Conservation (phyloP, 2,797 vertebrate genomes). For the Gymnoscopelus microlampas region DNA sequence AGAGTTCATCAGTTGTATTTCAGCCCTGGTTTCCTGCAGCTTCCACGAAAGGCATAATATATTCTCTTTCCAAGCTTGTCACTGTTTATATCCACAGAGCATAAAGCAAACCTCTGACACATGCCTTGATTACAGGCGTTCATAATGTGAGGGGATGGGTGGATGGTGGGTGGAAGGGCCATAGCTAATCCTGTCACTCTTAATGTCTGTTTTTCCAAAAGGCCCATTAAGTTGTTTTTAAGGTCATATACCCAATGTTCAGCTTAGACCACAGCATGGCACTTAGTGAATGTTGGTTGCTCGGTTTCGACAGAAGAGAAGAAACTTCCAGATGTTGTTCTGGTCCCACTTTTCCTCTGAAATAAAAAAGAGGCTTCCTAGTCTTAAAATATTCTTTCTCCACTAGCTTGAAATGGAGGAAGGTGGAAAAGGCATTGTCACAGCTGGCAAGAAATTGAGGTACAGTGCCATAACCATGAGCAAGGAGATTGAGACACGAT, state of each 20-base stretch:
- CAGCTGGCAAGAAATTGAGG: no score
- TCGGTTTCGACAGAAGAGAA: background rate
- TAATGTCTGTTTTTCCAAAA: conserved; percentile 8
- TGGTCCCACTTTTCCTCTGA: conserved; percentile 15
- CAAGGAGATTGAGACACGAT: no score
- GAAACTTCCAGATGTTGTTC: conserved; percentile 4
- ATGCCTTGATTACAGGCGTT: conserved; percentile 40
- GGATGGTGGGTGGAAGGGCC: conserved; percentile 12
- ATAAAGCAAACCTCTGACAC: conserved; percentile 38
- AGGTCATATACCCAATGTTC: background rate
- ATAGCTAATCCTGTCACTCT: background rate
- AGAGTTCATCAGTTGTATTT: conserved; percentile 37
- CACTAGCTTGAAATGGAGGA: background rate
- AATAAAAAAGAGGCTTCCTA: background rate
- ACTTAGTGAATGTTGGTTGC: conserved; percentile 9
- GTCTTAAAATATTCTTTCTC: background rate
- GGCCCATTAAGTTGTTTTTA: conserved; percentile 11
- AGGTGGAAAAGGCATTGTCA: no score
- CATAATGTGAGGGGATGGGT: conserved; percentile 26
- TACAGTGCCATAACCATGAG: no score
- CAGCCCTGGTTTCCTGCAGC: conserved; percentile 11
- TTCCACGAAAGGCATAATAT: background rate
- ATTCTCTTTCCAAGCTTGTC: conserved; percentile 37
- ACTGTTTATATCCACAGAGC: conserved; percentile 52
- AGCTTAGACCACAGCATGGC: conserved; percentile 6